A percentile compares a stretch with the other conserved stretches of the same genome.
phyloP scores from a whole-genome alignment of 2,797 vertebrate genomes.

The Cetoscarus ocellatus region DNA sequence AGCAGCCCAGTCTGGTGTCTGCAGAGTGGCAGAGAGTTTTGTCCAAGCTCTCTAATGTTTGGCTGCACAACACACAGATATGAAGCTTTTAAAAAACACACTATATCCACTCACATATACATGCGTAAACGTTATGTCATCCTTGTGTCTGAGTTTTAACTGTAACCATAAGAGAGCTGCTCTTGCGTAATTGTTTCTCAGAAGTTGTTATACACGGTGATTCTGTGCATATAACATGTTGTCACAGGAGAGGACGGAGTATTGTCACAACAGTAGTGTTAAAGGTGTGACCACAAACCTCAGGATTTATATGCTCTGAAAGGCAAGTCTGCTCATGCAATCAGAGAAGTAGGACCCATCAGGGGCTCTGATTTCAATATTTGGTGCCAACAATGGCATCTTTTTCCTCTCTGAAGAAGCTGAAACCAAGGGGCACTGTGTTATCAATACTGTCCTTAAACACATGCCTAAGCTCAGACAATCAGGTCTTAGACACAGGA shows the following conservation, averaged over 20 bases:
- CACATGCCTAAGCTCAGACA: constrained; percentile 12
- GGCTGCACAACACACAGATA: constrained; percentile 31
- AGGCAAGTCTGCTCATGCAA: constrained; percentile 28
- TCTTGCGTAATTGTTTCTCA: background rate
- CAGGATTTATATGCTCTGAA: constrained; percentile 34
- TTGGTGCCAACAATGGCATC: background rate
- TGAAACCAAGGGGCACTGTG: constrained; percentile 14
- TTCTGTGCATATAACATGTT: background rate
- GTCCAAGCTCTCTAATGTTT: constrained; percentile 28
- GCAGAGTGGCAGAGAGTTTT: constrained; percentile 19
- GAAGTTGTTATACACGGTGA: background rate
- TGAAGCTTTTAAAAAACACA: constrained; percentile 8
- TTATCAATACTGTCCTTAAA: constrained; percentile 25
- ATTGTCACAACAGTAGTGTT: constrained; percentile 42
- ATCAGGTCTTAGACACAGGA: constrained; percentile 40
- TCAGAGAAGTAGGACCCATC: constrained; percentile 18
- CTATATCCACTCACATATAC: background rate
- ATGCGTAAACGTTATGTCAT: constrained; percentile 21
- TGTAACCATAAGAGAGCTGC: background rate
- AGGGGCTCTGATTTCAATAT: constrained; percentile 5
- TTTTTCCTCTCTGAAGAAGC: constrained; percentile 11
- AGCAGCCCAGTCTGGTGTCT: constrained; percentile 33
- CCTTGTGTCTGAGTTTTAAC: background rate
- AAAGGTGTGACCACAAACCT: constrained; percentile 46
- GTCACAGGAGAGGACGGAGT: constrained; percentile 18